Percentiles rank a stretch among this genome's conserved stretches.
Conservation (phyloP, 2,888 invertebrate species). For the Acronicta psi region DNA sequence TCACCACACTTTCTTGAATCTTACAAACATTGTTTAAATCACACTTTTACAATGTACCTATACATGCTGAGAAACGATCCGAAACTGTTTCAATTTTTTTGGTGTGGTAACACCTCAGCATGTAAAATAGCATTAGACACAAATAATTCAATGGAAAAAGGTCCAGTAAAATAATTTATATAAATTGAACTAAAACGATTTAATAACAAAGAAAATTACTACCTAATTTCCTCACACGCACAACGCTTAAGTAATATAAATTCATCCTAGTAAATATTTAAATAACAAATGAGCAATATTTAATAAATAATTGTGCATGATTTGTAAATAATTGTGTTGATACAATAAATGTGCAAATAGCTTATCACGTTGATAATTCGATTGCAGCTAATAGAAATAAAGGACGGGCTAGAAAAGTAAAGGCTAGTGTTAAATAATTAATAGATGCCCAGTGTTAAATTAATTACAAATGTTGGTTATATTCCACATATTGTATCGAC, state of each 20-base stretch:
- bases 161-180: not conserved
- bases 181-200: not conserved
- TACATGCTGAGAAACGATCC: not conserved
- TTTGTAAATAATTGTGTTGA: slow-evolving; percentile 40
- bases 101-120: not conserved
- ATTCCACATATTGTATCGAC: too few relatives aligned
- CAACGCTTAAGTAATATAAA: slow-evolving; percentile 1
- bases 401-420: too few relatives aligned
- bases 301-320: slow-evolving; percentile 46
- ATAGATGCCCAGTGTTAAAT: too few relatives aligned
- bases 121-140: not conserved
- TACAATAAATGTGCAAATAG: slow-evolving; percentile 42
- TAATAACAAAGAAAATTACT: not conserved
- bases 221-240: not conserved
- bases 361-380: slow-evolving; percentile 6
- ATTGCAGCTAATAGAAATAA: too few relatives aligned
- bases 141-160: not conserved
- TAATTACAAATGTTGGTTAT: too few relatives aligned
- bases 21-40: not conserved
- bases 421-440: too few relatives aligned
- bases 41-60: not conserved
- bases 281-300: slow-evolving; percentile 42
- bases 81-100: not conserved
- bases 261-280: slow-evolving; percentile 21
- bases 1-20: not conserved